A percentile compares a stretch with the other conserved stretches of the same genome.
These are phyloP conservation scores for Gambelia wislizenii DNA, from an alignment of 2,797 vertebrate species.

Conservation along the genomic window DNA sequence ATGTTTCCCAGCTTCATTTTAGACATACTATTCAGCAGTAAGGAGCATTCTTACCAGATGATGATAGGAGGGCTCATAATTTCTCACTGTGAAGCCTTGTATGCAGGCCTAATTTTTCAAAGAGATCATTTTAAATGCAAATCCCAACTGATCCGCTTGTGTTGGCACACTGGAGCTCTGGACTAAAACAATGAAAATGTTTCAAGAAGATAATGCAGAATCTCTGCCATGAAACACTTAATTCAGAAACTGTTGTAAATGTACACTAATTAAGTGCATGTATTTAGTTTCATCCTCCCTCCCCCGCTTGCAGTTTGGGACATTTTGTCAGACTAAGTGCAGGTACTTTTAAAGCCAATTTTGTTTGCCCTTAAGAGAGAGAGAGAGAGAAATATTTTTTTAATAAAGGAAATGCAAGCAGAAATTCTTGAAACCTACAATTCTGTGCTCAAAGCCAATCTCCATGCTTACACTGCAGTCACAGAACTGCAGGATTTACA, in stretches of 20 bases:
- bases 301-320: too few species aligned
- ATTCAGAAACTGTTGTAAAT: background rate
- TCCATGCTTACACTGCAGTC: background rate
- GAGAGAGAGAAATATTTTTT: background rate
- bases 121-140: background rate
- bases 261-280: background rate
- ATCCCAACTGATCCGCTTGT: background rate
- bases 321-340: background rate
- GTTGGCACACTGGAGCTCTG: too few species aligned
- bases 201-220: background rate
- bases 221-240: background rate
- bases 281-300: background rate
- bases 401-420: background rate
- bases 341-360: background rate
- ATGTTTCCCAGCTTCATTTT: background rate
- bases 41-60: background rate
- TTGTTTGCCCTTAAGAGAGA: background rate
- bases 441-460: background rate
- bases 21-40: background rate
- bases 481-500: background rate
- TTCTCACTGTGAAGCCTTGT: background rate
- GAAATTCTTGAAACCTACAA: background rate
- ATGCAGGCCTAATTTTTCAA: background rate
- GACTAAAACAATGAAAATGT: background rate
- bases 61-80: background rate